Base-by-base conservation (phyloP, 1,140 invertebrate genomes). In the Asobara japonica region DNA sequence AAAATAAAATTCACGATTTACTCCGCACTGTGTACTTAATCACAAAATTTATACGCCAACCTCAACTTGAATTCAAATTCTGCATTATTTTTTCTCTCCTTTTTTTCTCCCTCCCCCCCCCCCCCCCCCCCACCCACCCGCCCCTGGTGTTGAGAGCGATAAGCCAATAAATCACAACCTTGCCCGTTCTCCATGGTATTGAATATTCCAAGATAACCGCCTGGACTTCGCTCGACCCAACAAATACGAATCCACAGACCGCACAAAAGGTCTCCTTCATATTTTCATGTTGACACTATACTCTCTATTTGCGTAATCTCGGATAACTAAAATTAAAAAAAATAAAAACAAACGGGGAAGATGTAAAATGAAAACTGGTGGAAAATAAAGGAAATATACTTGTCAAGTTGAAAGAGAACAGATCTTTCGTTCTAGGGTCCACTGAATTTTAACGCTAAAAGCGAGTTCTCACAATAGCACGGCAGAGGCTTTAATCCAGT, bases 401-500 rank as follows among this genome's bases (percentile, higher is more conserved):
- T 60, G 56, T 60, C 56, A 60, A 60, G 56, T 60, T n/a, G 56
- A 60, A 25, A 51, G 20, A 60, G 56, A 60, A 60, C 25, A 29
- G 56, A 51, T 51, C 45, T 60, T 29, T 60, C 25, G 20, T 60
- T 60, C 56, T 25, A 60, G 56, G 56, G 56, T 60, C 29, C 56
- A 60, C 56, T 60, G 56, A 60, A 60, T 60, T 60, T 60, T 60
- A 60, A 60, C 56, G 56, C n/a, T 60, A 60, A 60, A 60, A 60
- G 56, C 56, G 56, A n/a, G 29, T 60, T 60, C 56, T 27, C 25
- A 60, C 56, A 60, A 60, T 27, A 60, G 56, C 25, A 13, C 25
- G 25, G 25, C 8, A 25, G 25, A 60, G 22, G 56, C 22, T 60
- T 60, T 60, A 60, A 60, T 60, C 56, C 56, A 60, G 56, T 60